Base-by-base conservation (phyloP, 2,797 vertebrate species). In the Gorsachius magnificus region DNA sequence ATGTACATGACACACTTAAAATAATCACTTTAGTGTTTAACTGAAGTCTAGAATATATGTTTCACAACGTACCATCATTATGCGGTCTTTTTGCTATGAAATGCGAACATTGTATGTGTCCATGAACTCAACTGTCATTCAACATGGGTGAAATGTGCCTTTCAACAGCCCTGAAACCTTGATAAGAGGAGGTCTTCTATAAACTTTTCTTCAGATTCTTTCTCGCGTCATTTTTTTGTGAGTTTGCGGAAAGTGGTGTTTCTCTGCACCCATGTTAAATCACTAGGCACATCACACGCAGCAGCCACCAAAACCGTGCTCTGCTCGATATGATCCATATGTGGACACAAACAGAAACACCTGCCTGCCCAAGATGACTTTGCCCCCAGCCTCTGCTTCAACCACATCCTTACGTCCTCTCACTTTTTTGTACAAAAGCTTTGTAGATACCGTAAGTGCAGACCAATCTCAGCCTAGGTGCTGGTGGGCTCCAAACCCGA, bases 171-270 rank as follows among this genome's bases (percentile, higher is more conserved):
- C 90, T 91, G 81, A 65, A 84, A 93, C 81, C 72, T 94, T 57
- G 90, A 71, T 91, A 92, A 95, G 70, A 92, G 41, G 36, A 87
- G 72, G 51, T 91, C 92, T 96, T 97, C 94, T 92, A 91, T 97
- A 97, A 97, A 97, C 29, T 95, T 95, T 95, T 90, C 78, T 94
- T 88, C 87, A 78, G 64, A 88, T 70, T 93, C 71, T 94, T 87
- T 79, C 68, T 77, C 3, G 56, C 6, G 36, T 93, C 1, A 0
- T 87, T 87, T 93, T 81, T 81, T 86, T 68, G 61, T 75, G 72
- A 79, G 48, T 89, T 78, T 88, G 21, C 24, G 41, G 68, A 75
- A 64, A 35, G 26, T 45, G 41, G 11, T 69, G 10, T 87, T 60
- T 79, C 58, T 92, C 12, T 20, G 46, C 25, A 9, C 33, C 24